Percentiles rank a stretch among this genome's conserved stretches.
Conservation (phyloP, 2,888 invertebrate genomes). For the Agrenia bidenticulata region DNA sequence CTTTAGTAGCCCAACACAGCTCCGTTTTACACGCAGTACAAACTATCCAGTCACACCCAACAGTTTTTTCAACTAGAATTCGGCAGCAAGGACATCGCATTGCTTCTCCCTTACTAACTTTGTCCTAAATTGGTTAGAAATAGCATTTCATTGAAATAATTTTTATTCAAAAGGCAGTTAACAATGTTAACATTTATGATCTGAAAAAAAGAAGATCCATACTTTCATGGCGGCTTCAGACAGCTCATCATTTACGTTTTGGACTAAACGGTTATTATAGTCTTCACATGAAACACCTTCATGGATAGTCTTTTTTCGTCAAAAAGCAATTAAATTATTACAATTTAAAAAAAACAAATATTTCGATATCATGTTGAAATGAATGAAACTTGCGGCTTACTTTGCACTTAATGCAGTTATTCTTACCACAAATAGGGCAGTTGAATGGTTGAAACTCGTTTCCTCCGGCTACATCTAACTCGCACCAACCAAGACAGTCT, state of each 20-base stretch:
- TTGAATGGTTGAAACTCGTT: slow-evolving; percentile 69
- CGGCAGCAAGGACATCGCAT: slow-evolving; percentile 82
- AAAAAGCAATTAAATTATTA: neutral
- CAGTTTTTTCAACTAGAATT: slow-evolving; percentile 81
- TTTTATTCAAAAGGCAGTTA: neutral
- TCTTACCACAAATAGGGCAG: slow-evolving; percentile 77
- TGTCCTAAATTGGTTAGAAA: slow-evolving; percentile 58
- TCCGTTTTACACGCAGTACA: slow-evolving; percentile 71
- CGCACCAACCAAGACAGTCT: slow-evolving; percentile 86
- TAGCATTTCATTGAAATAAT: neutral
- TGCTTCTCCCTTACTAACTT: slow-evolving; percentile 80
- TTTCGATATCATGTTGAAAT: slow-evolving; percentile 5
- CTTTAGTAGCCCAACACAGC: slow-evolving; percentile 89
- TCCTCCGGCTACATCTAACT: slow-evolving; percentile 76
- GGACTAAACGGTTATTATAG: slow-evolving; percentile 67
- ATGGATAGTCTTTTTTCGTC: slow-evolving; percentile 68
- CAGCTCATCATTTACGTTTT: slow-evolving; percentile 69
- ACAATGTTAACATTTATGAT: neutral
- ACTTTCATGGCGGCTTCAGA: slow-evolving; percentile 73
- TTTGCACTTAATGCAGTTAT: slow-evolving; percentile 78
- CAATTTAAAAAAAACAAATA: neutral
- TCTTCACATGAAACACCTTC: slow-evolving; percentile 76
- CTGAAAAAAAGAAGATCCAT: slow-evolving; percentile 36
- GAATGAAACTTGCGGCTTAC: slow-evolving; percentile 30
- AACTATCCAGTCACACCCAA: slow-evolving; percentile 90